Base-by-base conservation (phyloP, 2,888 invertebrate species). In the Congeria kusceri region DNA sequence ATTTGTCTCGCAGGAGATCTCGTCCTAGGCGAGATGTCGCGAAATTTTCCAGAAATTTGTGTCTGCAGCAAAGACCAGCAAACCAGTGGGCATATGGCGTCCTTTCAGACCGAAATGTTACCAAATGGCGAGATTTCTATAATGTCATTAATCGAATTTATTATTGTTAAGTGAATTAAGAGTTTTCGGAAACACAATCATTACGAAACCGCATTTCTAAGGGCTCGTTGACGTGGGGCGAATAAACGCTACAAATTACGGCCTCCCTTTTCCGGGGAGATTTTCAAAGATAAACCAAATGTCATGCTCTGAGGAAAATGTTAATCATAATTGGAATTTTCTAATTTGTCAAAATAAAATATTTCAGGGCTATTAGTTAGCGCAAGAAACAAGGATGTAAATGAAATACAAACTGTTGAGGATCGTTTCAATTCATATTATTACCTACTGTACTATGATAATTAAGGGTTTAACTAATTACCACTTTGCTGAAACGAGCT, bases 131-230 rank as follows among this genome's bases (percentile, higher is more conserved):
- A 74, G 46, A 75, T 73, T 73, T 76, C 79, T 76, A 57, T 64
- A 76, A 79, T 83, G 74, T 83, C 77, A 77, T 78, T 83, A 83
- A 83, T 83, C 76, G 83, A 83, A 79, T 79, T 83, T 83, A 79
- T 77, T 47, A 74, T 64, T 72, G 74, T 83, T 77, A 83, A 83
- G 77, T 70, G 77, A 77, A 79, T 70, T 79, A 70, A 64, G 59
- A 77, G 70, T 77, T 73, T 46, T 56, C 65, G 62, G 77, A 68
- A 70, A 67, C 29, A 68, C 20, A 65, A 47, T 65, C 56, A 70
- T 76, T 68, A 76, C 53, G 69, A 70, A 65, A 59, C 49, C 9
- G 53, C 69, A 32, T 53, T 65, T 65, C 49, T 65, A 53, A 23
- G 53, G 53, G 23, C 25, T 20, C 11, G 25, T 20, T 20, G 25